These are phyloP conservation scores for Coreoperca whiteheadi DNA, from an alignment of 2,113 vertebrate genomes.

Conservation along the genomic window DNA sequence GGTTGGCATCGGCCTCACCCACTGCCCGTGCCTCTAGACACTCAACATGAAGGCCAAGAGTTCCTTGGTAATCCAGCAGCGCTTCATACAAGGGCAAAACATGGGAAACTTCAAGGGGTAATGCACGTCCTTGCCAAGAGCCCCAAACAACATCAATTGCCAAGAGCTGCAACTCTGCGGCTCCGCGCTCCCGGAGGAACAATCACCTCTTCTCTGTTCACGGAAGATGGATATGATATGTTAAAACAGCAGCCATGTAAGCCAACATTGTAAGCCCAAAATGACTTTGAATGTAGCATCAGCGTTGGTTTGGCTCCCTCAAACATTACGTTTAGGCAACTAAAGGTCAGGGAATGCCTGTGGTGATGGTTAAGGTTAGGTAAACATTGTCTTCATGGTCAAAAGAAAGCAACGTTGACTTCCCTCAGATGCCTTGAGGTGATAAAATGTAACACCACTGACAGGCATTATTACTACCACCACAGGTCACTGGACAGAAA, in stretches of 20 bases:
- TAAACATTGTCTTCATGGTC: too few relatives aligned
- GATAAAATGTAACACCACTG: too few relatives aligned
- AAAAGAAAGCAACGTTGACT: too few relatives aligned
- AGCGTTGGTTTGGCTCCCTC: too few relatives aligned
- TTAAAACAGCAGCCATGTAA: background rate
- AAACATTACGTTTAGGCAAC: too few relatives aligned
- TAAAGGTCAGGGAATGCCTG: too few relatives aligned
- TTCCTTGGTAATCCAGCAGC: conserved; percentile 35
- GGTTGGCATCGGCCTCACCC: conserved; percentile 43
- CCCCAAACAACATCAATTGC: conserved; percentile 27
- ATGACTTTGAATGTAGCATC: background rate
- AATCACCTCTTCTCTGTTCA: conserved; percentile 3
- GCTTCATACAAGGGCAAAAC: conserved; percentile 6
- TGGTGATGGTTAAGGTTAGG: too few relatives aligned
- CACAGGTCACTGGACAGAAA: too few relatives aligned
- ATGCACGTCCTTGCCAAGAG: conserved; percentile 52
- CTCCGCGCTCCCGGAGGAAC: conserved; percentile 11
- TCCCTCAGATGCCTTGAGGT: too few relatives aligned
- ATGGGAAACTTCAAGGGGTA: conserved; percentile 28
- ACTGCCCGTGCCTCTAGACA: conserved; percentile 38
- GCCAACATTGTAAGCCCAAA: too few relatives aligned
- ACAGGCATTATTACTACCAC: too few relatives aligned
- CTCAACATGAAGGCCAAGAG: conserved; percentile 17
- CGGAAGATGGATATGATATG: background rate
- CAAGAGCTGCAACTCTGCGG: conserved; percentile 35